phyloP scores from a whole-genome alignment of 1,140 invertebrate species.

The Rhagoletis zephyria region DNA sequence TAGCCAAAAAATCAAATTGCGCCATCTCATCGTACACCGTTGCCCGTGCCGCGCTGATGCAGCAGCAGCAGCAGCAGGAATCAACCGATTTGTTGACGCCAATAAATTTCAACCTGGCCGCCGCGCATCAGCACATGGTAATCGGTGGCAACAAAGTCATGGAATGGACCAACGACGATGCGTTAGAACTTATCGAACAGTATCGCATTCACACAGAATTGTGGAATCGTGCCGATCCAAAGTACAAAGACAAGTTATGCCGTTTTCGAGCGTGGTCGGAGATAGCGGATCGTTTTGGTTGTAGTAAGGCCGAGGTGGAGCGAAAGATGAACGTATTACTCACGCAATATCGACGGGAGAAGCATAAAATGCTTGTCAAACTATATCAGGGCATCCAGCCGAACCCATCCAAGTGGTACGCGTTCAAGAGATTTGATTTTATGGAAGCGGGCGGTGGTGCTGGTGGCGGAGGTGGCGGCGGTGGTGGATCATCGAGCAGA shows the following conservation, averaged over 20 bases:
- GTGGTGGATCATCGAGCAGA: slow-evolving; percentile 39
- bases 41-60: not conserved
- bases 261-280: slow-evolving; percentile 74
- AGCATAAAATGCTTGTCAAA: slow-evolving; percentile 74
- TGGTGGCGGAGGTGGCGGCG: slow-evolving; percentile 59
- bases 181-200: slow-evolving; percentile 73
- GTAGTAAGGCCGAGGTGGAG: slow-evolving; percentile 74
- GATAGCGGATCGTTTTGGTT: slow-evolving; percentile 74
- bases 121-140: slow-evolving; percentile 32
- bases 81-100: not conserved
- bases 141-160: slow-evolving; percentile 64
- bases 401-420: slow-evolving; percentile 72
- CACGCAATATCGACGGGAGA: slow-evolving; percentile 75
- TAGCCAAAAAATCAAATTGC: not conserved
- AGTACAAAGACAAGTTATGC: slow-evolving; percentile 74
- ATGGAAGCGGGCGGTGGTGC: slow-evolving; percentile 70
- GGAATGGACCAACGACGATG: slow-evolving; percentile 75
- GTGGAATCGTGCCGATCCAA: slow-evolving; percentile 74
- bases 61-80: slow-evolving; percentile 19
- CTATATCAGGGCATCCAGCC: slow-evolving; percentile 71
- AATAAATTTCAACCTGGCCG: slow-evolving; percentile 53
- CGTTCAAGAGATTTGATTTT: slow-evolving; percentile 71
- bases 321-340: slow-evolving; percentile 75
- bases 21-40: not conserved
- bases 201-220: slow-evolving; percentile 74